A percentile compares a stretch with the other conserved stretches of the same genome.
phyloP scores from a whole-genome alignment of 1,140 invertebrate genomes.

The Octopus sinensis region DNA sequence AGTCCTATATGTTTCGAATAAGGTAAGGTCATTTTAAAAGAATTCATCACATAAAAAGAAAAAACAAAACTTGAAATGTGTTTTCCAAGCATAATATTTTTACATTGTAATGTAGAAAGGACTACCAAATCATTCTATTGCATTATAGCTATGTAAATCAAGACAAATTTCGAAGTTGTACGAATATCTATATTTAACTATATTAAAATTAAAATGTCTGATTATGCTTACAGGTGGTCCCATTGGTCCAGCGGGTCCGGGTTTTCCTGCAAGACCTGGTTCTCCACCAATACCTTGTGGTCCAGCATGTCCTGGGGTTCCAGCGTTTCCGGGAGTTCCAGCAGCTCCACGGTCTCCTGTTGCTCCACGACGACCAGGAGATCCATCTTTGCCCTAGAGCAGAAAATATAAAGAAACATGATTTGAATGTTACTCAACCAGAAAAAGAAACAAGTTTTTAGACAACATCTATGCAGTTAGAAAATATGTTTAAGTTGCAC shows the following conservation, averaged over 20 bases:
- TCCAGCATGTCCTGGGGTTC: background rate
- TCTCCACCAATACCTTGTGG: background rate
- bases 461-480: too few species aligned
- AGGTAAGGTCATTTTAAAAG: too few species aligned
- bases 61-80: too few species aligned
- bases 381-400: slow-evolving; percentile 12
- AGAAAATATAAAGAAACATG: too few species aligned
- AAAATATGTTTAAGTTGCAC: too few species aligned
- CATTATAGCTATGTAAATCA: background rate
- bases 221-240: slow-evolving; percentile 6
- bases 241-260: background rate
- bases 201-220: too few species aligned
- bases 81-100: too few species aligned
- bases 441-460: too few species aligned
- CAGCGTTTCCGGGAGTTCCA: slow-evolving; percentile 12
- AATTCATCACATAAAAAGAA: too few species aligned
- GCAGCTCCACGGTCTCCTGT: slow-evolving; percentile 31
- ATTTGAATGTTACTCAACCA: too few species aligned
- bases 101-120: background rate
- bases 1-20: too few species aligned
- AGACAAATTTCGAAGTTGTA: background rate
- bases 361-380: slow-evolving; percentile 35
- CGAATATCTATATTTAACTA: too few species aligned
- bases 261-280: slow-evolving; percentile 3
- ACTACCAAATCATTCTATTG: background rate